Base-by-base conservation (phyloP, 2,113 vertebrate genomes). In the Tauraco erythrolophus region DNA sequence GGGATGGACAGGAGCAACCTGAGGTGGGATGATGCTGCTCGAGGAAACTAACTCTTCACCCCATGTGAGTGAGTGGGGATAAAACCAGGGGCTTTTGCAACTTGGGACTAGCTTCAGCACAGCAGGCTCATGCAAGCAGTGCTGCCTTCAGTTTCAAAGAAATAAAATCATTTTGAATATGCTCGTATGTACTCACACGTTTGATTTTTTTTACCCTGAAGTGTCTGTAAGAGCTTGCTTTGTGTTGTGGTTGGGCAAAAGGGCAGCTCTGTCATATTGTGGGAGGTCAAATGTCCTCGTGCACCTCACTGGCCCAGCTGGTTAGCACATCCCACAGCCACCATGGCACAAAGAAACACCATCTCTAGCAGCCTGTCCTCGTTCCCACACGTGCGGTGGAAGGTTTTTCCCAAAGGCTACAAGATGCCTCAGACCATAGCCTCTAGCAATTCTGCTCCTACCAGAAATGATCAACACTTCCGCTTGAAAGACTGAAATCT, bases 111-210 rank as follows among this genome's bases (percentile, higher is more conserved):
- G 14, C 57, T 61, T 72, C 4, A 54, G 4, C 3, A 4, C 12
- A 50, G 14, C 14, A 43, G 46, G 23, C 6, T 58, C 30, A 9
- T 8, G 11, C 17, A 89, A 66, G 28, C 19, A 35, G 15, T 27
- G 11, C 46, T 84, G 28, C 17, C 37, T 77, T 54, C 28, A n/a
- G 27, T 46, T 92, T 71, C 51, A 70, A 91, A 70, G 3, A 75
- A 60, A 28, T 6, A 53, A 70, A 64, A 35, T 3, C 46, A 35
- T 50, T 75, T 39, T 64, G 16, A 51, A 14, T 23, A 21, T 16
- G n/a, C 7, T 68, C 11, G 1, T 48, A 31, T 25, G 8, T 5
- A 35, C 6, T 68, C 8, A 39, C 15, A 48, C 0, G 1, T 4
- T 39, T 24, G 48, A 3, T 5, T 48, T 31, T 46, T 53, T 21